phyloP scores from a whole-genome alignment of 2,797 vertebrate genomes.

The Crenichthys baileyi region DNA sequence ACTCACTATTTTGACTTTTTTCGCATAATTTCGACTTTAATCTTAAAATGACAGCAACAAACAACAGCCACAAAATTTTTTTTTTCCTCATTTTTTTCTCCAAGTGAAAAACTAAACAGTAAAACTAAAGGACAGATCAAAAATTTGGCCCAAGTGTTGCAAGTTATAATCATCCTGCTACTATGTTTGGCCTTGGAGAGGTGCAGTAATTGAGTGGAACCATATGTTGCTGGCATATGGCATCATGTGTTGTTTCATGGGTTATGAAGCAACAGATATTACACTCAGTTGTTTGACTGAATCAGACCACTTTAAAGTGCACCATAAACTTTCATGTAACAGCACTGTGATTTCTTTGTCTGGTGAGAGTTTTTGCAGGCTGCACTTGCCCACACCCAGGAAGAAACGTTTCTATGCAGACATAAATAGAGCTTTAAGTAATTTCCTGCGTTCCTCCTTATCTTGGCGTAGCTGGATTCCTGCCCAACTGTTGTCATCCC shows the following conservation, averaged over 20 bases:
- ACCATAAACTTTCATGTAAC: background rate
- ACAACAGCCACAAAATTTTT: background rate
- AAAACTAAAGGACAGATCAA: background rate
- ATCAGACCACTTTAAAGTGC: slow-evolving; percentile 10
- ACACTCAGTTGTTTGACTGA: slow-evolving; percentile 21
- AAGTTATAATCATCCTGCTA: slow-evolving; percentile 2
- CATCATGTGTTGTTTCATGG: slow-evolving; percentile 51
- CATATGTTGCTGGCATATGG: slow-evolving; percentile 60
- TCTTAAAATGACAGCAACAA: background rate
- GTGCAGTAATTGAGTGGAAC: slow-evolving; percentile 44
- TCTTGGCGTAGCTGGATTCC: slow-evolving; percentile 55
- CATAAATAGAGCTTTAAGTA: slow-evolving; percentile 70
- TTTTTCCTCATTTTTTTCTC: background rate
- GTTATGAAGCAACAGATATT: slow-evolving; percentile 47
- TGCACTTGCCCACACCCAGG: slow-evolving; percentile 40
- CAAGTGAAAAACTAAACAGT: background rate
- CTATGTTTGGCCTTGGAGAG: slow-evolving; percentile 26
- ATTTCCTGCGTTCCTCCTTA: slow-evolving; percentile 73
- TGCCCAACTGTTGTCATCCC: slow-evolving; percentile 53
- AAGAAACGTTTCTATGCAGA: slow-evolving; percentile 48
- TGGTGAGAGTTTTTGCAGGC: slow-evolving; percentile 41
- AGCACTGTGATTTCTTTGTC: slow-evolving; percentile 26
- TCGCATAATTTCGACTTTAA: background rate
- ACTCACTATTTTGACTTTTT: background rate
- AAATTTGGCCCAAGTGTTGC: background rate